Conservation (phyloP, 2,797 vertebrate species). For the Spheniscus humboldti region DNA sequence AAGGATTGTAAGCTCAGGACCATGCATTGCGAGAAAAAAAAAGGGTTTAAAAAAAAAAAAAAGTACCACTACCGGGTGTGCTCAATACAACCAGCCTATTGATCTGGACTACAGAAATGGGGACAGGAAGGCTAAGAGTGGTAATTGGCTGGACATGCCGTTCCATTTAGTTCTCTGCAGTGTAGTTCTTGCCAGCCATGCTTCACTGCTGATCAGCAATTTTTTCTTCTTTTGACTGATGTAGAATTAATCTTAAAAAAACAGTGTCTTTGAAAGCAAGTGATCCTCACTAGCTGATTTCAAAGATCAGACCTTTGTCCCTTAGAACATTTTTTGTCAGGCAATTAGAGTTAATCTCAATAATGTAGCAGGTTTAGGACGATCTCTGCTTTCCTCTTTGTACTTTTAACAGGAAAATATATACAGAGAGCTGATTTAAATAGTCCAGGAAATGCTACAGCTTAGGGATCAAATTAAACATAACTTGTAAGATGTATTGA, state of each 20-base stretch:
- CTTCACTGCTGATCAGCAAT: background rate
- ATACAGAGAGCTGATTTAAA: background rate
- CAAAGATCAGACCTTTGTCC: background rate
- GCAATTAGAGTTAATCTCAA: background rate
- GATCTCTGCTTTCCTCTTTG: background rate
- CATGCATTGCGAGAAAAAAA: background rate
- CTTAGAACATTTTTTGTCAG: background rate
- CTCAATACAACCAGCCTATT: background rate
- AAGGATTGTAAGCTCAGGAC: background rate
- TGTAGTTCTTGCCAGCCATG: background rate
- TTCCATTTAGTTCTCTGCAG: background rate
- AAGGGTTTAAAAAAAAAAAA: background rate
- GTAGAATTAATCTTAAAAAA: background rate
- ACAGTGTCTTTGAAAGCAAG: background rate
- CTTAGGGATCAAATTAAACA: background rate
- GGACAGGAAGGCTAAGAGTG: background rate
- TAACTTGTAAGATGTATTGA: background rate
- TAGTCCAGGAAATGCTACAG: background rate
- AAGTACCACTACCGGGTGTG: accelerated
- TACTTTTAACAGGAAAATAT: background rate
- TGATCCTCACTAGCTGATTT: background rate
- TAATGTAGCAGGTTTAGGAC: background rate
- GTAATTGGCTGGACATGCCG: background rate
- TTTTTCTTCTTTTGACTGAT: background rate
- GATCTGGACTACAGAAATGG: background rate